Percentiles rank a stretch among this genome's conserved stretches.
Evolutionary conservation across 2,797 vertebrate genomes (phyloP).

Genomic region (Coranthus polyacanthus): DNA sequence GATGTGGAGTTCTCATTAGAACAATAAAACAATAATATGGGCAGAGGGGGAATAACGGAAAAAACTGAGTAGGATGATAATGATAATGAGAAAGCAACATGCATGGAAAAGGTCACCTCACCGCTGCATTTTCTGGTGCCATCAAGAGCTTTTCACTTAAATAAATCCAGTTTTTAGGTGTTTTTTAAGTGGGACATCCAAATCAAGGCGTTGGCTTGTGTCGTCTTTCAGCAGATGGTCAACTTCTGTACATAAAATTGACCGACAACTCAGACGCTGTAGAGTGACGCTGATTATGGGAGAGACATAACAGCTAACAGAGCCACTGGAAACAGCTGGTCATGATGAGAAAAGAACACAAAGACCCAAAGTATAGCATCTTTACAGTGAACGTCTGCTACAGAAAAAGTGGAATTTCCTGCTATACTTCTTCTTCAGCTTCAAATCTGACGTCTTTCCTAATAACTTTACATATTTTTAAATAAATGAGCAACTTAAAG

Average conservation of each 20-base stretch:
- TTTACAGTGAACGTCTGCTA: not conserved
- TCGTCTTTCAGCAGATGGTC: not conserved
- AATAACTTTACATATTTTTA: too few relatives aligned
- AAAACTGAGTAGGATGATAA: slow-evolving; percentile 15
- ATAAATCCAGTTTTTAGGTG: not conserved
- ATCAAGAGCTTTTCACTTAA: slow-evolving; percentile 5
- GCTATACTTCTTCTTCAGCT: too few relatives aligned
- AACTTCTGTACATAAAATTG: not conserved
- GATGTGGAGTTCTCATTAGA: slow-evolving; percentile 45
- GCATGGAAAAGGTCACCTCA: slow-evolving; percentile 34
- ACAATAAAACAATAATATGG: slow-evolving; percentile 17
- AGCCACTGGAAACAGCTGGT: slow-evolving; percentile 44
- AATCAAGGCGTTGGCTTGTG: not conserved
- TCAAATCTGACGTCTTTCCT: too few relatives aligned
- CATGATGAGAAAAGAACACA: not conserved
- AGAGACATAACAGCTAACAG: too few relatives aligned
- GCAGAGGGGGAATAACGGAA: slow-evolving; percentile 23
- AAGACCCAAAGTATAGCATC: not conserved
- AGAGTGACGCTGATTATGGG: slow-evolving; percentile 33
- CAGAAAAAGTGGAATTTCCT: not conserved
- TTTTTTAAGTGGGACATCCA: not conserved
- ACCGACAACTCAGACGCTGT: not conserved
- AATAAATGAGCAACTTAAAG: too few relatives aligned
- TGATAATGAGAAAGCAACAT: slow-evolving; percentile 21
- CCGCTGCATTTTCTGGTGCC: not conserved